phyloP scores from a whole-genome alignment of 2,113 vertebrate species.

The Eira barbara region DNA sequence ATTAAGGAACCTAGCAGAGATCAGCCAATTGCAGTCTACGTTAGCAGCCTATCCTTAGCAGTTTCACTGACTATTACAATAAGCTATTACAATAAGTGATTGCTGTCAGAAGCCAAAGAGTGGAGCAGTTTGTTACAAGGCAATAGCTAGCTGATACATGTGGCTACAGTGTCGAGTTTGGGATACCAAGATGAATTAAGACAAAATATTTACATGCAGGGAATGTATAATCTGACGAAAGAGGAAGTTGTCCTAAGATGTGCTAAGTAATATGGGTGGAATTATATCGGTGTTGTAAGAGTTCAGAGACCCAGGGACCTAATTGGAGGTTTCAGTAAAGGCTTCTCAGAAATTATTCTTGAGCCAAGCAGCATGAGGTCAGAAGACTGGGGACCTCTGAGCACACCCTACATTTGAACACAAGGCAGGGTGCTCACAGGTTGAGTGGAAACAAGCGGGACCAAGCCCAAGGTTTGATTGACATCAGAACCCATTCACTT shows the following conservation, averaged over 20 bases:
- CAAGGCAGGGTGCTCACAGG: background rate
- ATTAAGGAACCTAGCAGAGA: background rate
- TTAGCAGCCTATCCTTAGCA: background rate
- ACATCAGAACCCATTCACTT: background rate
- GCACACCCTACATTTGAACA: accelerated
- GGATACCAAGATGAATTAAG: background rate
- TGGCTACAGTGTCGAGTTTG: background rate
- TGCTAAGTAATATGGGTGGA: background rate
- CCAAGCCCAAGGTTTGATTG: background rate
- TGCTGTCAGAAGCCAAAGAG: background rate
- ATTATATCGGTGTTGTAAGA: background rate
- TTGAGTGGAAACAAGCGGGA: too few species aligned
- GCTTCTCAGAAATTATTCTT: background rate
- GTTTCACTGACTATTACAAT: too few species aligned
- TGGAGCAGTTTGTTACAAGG: background rate
- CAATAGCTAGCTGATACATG: background rate
- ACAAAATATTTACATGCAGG: background rate
- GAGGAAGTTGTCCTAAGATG: background rate
- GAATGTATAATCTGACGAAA: background rate
- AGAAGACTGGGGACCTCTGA: background rate
- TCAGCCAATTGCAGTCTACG: background rate
- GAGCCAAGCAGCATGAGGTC: background rate
- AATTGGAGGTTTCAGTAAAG: background rate
- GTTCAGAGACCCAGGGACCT: background rate
- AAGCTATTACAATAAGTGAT: background rate